Base-by-base conservation (phyloP, 2,113 vertebrate species). In the Hydropotes inermis region DNA sequence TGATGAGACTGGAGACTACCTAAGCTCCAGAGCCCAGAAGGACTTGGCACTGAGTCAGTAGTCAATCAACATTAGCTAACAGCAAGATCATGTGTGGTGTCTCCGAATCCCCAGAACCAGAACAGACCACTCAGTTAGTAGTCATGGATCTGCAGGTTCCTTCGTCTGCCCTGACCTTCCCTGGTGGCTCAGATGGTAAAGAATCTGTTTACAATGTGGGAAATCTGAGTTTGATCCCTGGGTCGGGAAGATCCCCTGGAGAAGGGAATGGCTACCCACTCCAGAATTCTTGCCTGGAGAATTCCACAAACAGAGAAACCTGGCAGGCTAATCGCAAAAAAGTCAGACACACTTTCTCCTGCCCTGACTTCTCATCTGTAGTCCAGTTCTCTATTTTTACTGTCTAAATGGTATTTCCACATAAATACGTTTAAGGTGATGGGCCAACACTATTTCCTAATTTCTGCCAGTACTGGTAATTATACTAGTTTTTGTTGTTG, bases 61-160 rank as follows among this genome's bases (percentile, higher is more conserved):
- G 16, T 67, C 47, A 7, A 2, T 79, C 61, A 14, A 2, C 27
- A 33, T 30, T 11, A 81, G 85, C 61, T 30, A 12, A 54, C 52
- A 25, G 39, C 50, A 33, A 79, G 54, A 36, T 4, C 3, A 0
- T n/a, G 21, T 6, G 1, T 8, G 30, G 12, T 5, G 2, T 45
- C 84, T 82, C 50, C 16, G 50, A 87, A 55, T 58, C 94, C 76
- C 92, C 70, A 57, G 70, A 70, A 30, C 50, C 33, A 10, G 33
- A 5, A 16, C 11, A 21, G 27, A 50, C 47, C 81, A 12, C 78
- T 88, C 47, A 36, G 30, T 52, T 76, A 54, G 60, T 3, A 58
- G 9, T 70, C 36, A 17, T 2, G 33, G 23, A n/a, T 81, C 39
- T 55, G 47, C 87, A 70, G 54, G 33, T 58, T 47, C 70, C 50